Percentiles rank a stretch among this genome's conserved stretches.
phyloP scores from a whole-genome alignment of 1,140 invertebrate genomes.

The Steinernema khuongi region DNA sequence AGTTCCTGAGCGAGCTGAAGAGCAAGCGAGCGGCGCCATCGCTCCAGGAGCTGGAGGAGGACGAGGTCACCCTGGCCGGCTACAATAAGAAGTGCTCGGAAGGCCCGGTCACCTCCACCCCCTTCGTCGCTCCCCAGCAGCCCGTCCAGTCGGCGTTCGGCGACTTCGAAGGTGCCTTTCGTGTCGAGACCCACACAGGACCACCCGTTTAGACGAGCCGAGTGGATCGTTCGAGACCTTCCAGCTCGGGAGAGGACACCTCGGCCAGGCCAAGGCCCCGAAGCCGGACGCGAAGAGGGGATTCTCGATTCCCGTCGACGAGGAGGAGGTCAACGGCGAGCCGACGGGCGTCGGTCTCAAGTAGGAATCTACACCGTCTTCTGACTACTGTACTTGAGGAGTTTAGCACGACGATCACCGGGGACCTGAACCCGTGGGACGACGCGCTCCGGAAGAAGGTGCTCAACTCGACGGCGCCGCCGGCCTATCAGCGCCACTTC shows the following conservation, averaged over 20 bases:
- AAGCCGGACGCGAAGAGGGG: too few species aligned
- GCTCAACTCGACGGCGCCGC: not conserved
- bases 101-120: not conserved
- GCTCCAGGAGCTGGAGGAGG: too few species aligned
- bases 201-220: not conserved
- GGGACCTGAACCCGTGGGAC: not conserved
- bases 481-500: not conserved
- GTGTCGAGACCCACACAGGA: not conserved
- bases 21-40: too few species aligned
- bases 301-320: too few species aligned
- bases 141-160: not conserved
- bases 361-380: not conserved
- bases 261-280: too few species aligned
- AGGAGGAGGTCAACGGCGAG: too few species aligned
- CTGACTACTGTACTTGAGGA: not conserved
- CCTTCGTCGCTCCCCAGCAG: not conserved
- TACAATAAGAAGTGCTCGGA: too few species aligned
- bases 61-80: too few species aligned
- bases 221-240: too few species aligned
- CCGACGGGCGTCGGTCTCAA: not conserved
- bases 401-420: not conserved
- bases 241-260: too few species aligned
- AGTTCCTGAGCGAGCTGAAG: too few species aligned
- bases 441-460: not conserved
- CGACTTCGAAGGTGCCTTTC: not conserved